Percentiles rank a stretch among this genome's conserved stretches.
phyloP scores from a whole-genome alignment of 1,140 invertebrate genomes.

The Ctenoplectra terminalis region DNA sequence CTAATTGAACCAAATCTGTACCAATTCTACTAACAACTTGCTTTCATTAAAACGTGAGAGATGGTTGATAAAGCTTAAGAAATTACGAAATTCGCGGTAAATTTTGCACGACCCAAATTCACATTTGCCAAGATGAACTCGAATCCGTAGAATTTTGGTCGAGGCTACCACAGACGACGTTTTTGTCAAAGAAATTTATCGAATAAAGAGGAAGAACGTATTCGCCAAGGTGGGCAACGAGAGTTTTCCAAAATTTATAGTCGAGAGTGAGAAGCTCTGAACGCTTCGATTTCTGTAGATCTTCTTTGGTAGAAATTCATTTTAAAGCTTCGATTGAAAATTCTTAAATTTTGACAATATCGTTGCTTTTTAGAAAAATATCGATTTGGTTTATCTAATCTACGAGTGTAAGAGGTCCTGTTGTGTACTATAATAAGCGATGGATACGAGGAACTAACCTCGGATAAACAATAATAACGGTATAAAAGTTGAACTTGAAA shows the following conservation, averaged over 20 bases:
- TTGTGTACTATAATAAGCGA: too few relatives aligned
- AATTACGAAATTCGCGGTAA: constrained; percentile 5
- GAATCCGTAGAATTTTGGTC: constrained; percentile 10
- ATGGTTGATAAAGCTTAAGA: neutral
- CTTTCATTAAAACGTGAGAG: neutral
- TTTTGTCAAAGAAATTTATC: neutral
- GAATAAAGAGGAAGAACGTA: neutral
- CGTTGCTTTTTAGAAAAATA: too few relatives aligned
- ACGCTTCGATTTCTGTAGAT: too few relatives aligned
- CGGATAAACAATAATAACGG: too few relatives aligned
- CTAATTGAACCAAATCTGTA: neutral
- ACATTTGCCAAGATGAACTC: constrained; percentile 10
- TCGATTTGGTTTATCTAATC: too few relatives aligned
- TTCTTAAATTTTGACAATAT: too few relatives aligned
- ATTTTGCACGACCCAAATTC: constrained; percentile 15
- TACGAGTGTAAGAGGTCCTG: too few relatives aligned
- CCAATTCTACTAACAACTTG: neutral
- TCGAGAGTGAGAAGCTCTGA: neutral
- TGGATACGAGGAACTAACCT: too few relatives aligned
- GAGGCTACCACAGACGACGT: too few relatives aligned
- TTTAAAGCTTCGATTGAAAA: too few relatives aligned
- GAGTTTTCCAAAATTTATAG: neutral
- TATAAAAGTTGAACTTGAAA: too few relatives aligned
- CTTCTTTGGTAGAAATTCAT: neutral
- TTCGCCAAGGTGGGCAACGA: neutral